phyloP scores from a whole-genome alignment of 2,113 vertebrate genomes.

The Fregetta grallaria region DNA sequence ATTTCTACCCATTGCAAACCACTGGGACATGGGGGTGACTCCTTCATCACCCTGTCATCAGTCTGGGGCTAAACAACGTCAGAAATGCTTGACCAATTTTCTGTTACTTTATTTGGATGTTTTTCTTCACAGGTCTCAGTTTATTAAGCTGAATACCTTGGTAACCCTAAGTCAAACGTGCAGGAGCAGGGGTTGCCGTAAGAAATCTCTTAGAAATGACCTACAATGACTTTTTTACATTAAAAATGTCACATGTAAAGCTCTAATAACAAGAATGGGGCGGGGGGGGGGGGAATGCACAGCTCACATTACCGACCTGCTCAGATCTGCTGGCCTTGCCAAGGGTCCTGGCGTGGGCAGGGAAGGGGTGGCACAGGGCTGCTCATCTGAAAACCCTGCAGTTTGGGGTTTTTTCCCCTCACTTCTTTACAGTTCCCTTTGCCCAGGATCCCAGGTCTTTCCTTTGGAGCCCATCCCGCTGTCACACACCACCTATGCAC shows the following conservation, averaged over 20 bases:
- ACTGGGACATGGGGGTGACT: not conserved
- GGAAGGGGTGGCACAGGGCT: not conserved
- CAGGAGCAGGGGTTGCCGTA: not conserved
- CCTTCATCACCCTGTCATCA: not conserved
- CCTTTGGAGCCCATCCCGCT: not conserved
- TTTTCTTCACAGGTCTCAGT: not conserved
- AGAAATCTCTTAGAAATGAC: not conserved
- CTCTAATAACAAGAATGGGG: not conserved
- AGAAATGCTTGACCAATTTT: not conserved
- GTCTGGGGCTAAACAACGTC: not conserved
- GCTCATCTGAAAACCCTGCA: not conserved
- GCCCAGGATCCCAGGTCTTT: not conserved
- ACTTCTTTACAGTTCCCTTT: not conserved
- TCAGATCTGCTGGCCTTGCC: not conserved
- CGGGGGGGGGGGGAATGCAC: too few relatives aligned
- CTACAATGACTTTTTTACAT: not conserved
- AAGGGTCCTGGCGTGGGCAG: not conserved
- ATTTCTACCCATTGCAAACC: not conserved
- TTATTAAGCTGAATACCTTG: not conserved
- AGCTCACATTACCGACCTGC: accelerated
- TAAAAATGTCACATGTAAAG: not conserved
- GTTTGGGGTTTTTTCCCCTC: too few relatives aligned
- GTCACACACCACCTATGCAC: too few relatives aligned
- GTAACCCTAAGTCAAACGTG: not conserved
- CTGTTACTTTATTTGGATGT: not conserved